Evolutionary conservation across 2,888 invertebrate genomes (phyloP), one percentile per base, ranked within the genome.

Genomic region (Marronus borbonicus): DNA sequence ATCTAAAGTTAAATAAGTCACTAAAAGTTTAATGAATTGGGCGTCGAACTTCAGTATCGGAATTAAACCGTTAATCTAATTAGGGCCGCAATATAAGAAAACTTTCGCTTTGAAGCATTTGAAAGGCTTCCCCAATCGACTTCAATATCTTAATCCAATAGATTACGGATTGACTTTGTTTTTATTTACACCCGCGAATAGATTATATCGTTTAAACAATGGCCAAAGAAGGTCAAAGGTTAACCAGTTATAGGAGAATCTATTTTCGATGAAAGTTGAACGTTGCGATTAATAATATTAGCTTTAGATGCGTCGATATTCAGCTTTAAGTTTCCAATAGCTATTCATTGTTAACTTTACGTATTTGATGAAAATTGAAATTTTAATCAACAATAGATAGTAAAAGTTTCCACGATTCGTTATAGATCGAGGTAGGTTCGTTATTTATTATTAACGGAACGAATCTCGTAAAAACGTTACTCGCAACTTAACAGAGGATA

Each of bases 401-500:
- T 52, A 52, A 14, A 52, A 52, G 2, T n/a, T n/a, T n/a, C n/a
- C 2, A 3, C 52, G 17, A 44, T 8, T 44, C 44, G 10, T 44
- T 44, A 8, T 44, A 12, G 10, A 44, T 44, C 52, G 52, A 3
- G 52, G 14, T 12, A 52, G 17, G 17, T 52, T 4, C 52, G 17
- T 52, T 17, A 17, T 52, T 17, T 17, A 52, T 52, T 52, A 52
- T 17, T 52, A n/a, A 52, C n/a, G 44, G 44, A 52, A n/a, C 17
- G 52, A 7, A 7, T 52, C 44, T 52, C n/a, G 52, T 52, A 52
- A 52, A 52, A 44, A 52, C 17, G n/a, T 52, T 17, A 17, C n/a
- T 52, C n/a, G n/a, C 52, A 52, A n/a, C n/a, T 52, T 52, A 17
- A 52, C 17, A 4, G n/a, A n/a, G 52, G 52, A 52, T 52, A 65